phyloP scores from a whole-genome alignment of 2,797 vertebrate genomes.

The Anas acuta region DNA sequence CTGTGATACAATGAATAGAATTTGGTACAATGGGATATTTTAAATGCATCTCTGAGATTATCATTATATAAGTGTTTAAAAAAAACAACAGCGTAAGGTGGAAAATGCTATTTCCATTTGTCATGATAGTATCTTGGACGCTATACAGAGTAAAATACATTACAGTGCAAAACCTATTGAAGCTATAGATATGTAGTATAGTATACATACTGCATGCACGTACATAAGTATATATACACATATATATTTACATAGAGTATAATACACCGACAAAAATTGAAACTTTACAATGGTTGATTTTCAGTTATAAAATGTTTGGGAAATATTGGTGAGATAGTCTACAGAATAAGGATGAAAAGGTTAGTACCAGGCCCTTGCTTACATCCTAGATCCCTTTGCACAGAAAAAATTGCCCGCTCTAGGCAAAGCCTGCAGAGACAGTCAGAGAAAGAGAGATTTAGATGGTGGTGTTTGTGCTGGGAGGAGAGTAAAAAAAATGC shows the following conservation, averaged over 20 bases:
- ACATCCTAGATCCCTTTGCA: not conserved
- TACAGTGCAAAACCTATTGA: not conserved
- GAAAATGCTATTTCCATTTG: not conserved
- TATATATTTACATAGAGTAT: not conserved
- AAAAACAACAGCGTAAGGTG: accelerated
- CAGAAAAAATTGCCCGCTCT: not conserved
- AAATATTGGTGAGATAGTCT: not conserved
- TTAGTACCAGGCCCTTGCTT: not conserved
- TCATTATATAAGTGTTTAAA: not conserved
- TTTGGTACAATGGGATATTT: not conserved
- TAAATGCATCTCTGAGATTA: not conserved
- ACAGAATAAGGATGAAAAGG: not conserved
- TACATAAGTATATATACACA: not conserved
- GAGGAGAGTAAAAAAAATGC: not conserved
- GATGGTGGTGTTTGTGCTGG: not conserved
- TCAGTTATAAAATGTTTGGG: not conserved
- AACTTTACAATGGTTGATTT: not conserved
- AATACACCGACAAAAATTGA: not conserved
- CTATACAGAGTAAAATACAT: not conserved
- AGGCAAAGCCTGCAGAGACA: not conserved
- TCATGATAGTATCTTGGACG: not conserved
- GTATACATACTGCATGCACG: too few relatives aligned
- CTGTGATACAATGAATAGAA: not conserved
- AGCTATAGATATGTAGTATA: not conserved
- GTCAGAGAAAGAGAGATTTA: not conserved